Evolutionary conservation across 1,140 invertebrate species (phyloP), one percentile per base, ranked within the genome.

Genomic region (Ceratina calcarata): DNA sequence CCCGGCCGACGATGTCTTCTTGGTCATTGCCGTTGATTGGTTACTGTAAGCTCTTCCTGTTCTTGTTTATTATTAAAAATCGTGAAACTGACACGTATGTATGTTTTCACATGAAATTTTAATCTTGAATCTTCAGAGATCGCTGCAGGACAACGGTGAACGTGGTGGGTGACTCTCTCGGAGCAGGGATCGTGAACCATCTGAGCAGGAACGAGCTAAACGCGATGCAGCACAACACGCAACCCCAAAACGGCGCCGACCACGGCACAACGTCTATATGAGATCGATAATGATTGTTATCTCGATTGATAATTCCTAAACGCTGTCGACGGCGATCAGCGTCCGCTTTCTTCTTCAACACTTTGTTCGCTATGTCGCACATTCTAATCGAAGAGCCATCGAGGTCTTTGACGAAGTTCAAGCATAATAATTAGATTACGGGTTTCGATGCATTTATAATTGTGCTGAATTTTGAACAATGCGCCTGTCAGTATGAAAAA

Each of bases 21-120:
- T 97, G 22, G 96, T 98, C 74, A 93, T 98, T 58, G 96, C 97
- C 12, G 95, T 97, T n/a, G 97, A 98, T 91, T 98, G 97, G 97
- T 92, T 98, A 67, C 90, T 98, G 96, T 97, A 94, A 95, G 96
- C 3, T 22, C 13, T 64, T 27, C 15, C n/a, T 24, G 3, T n/a
- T 70, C 0, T 22, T 24, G n/a, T 16, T 2, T 4, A 61, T 16
- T 10, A 15, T 45, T 10, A 0, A 10, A 45, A 45, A 45, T 45
- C 37, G 10, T 10, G 32, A 37, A 37, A 37, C 32, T 6, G 10
- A 45, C 37, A 10, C 13, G 15, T 57, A 57, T n/a, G n/a, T 13
- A 57, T n/a, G 37, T 57, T 16, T n/a, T 6, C 13, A n/a, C 15
- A n/a, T 57, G 16, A 4, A 57, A 57, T 57, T 57, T 57, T n/a